A percentile compares a stretch with the other conserved stretches of the same genome.
Conservation (phyloP, 2,797 vertebrate genomes). For the Ciconia nigra region DNA sequence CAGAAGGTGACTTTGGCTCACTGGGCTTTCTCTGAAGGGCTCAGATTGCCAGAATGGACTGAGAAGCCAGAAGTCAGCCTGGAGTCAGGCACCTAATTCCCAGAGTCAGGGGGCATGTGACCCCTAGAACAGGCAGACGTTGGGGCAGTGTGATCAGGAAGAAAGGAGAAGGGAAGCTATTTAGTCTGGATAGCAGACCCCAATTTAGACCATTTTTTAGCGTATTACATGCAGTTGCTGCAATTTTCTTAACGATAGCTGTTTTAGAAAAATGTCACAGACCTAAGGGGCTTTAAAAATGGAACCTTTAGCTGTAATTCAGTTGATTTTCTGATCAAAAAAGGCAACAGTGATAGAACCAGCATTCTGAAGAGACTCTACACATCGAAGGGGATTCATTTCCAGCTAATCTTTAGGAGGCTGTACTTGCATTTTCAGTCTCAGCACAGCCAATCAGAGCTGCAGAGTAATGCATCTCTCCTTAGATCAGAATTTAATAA, state of each 20-base stretch:
- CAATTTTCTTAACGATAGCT: neutral
- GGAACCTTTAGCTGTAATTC: neutral
- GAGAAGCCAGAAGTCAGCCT: neutral
- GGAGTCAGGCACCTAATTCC: neutral
- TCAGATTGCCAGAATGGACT: neutral
- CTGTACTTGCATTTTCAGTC: neutral
- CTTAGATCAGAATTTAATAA: neutral
- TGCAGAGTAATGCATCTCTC: neutral
- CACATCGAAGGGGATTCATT: neutral
- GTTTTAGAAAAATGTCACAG: neutral
- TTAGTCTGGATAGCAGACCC: neutral
- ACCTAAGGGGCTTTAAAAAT: neutral
- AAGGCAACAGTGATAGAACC: neutral
- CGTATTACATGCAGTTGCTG: neutral
- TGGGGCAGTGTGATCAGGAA: neutral
- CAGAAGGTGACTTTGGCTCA: neutral
- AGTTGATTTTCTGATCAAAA: neutral
- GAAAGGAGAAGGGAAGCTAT: neutral
- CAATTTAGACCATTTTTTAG: neutral
- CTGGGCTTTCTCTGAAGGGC: neutral
- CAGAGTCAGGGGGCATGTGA: neutral
- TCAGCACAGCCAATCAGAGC: neutral
- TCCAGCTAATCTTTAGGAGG: neutral
- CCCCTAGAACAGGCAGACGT: neutral
- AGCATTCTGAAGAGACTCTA: neutral